These are phyloP conservation scores for Drosophila quadrilineata DNA, from an alignment of 1,140 invertebrate genomes.

Conservation along the genomic window DNA sequence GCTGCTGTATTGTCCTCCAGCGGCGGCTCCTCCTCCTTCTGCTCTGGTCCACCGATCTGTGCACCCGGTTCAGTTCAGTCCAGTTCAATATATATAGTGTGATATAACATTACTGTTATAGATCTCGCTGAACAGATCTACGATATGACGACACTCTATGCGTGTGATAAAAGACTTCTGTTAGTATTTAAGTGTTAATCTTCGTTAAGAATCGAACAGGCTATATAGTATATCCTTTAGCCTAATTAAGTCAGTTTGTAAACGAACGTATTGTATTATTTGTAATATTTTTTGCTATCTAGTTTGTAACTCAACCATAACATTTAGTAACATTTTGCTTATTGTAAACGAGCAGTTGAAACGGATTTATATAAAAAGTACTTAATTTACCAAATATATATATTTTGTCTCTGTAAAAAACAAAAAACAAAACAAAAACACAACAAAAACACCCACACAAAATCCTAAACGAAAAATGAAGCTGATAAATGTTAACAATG, in stretches of 20 bases:
- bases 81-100: slow-evolving; percentile 29
- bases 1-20: slow-evolving; percentile 77
- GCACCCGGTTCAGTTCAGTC: slow-evolving; percentile 57
- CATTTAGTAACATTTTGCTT: slow-evolving; percentile 59
- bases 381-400: slow-evolving; percentile 76
- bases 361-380: slow-evolving; percentile 80
- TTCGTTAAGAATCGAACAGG: slow-evolving; percentile 41
- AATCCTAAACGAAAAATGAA: slow-evolving; percentile 52
- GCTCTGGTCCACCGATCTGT: slow-evolving; percentile 73
- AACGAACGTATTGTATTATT: slow-evolving; percentile 75
- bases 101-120: background rate
- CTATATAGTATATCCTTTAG: slow-evolving; percentile 18
- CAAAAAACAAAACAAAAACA: slow-evolving; percentile 29
- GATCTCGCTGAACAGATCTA: slow-evolving; percentile 13
- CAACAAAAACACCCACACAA: slow-evolving; percentile 21
- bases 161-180: slow-evolving; percentile 75
- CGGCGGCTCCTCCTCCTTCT: slow-evolving; percentile 71
- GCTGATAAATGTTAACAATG: slow-evolving; percentile 60
- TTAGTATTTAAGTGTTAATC: slow-evolving; percentile 65
- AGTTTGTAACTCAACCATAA: slow-evolving; percentile 53
- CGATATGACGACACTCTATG: slow-evolving; percentile 47
- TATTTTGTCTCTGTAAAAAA: slow-evolving; percentile 60
- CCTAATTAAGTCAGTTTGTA: slow-evolving; percentile 76
- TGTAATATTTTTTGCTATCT: slow-evolving; percentile 68
- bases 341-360: slow-evolving; percentile 60